phyloP scores from a whole-genome alignment of 2,113 vertebrate genomes.

The Ailuropoda melanoleuca region DNA sequence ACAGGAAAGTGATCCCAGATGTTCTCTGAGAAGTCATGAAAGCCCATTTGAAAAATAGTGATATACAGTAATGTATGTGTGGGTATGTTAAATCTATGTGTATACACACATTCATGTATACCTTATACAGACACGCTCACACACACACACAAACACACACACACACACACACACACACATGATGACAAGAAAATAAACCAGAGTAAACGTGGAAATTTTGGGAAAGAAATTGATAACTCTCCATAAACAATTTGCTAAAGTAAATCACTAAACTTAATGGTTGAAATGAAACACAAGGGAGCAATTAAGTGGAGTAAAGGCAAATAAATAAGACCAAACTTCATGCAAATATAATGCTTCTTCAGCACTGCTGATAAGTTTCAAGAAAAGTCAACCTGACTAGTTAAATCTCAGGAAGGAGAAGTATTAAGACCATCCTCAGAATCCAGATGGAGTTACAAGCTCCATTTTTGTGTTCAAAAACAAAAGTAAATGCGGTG shows the following conservation, averaged over 20 bases:
- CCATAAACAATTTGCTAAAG: constrained; percentile 76
- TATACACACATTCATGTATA: constrained; percentile 50
- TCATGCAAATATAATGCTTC: constrained; percentile 42
- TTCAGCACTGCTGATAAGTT: constrained; percentile 54
- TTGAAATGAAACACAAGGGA: constrained; percentile 76
- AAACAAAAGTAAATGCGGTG: background rate
- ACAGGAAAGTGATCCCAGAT: constrained; percentile 71
- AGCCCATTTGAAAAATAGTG: constrained; percentile 50
- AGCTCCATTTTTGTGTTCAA: background rate
- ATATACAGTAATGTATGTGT: constrained; percentile 30
- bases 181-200: constrained; percentile 77
- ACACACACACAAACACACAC: background rate
- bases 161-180: background rate
- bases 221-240: constrained; percentile 72
- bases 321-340: constrained; percentile 65
- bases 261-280: constrained; percentile 73
- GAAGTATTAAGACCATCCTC: background rate
- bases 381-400: constrained; percentile 64
- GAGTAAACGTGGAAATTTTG: constrained; percentile 65
- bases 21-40: constrained; percentile 39
- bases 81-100: constrained; percentile 40
- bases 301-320: constrained; percentile 68
- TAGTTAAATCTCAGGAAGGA: constrained; percentile 63
- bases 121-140: constrained; percentile 53
- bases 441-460: constrained; percentile 43